Evolutionary conservation across 2,113 vertebrate genomes (phyloP), one percentile per base, ranked within the genome.

Genomic region (Misgurnus mizolepis): DNA sequence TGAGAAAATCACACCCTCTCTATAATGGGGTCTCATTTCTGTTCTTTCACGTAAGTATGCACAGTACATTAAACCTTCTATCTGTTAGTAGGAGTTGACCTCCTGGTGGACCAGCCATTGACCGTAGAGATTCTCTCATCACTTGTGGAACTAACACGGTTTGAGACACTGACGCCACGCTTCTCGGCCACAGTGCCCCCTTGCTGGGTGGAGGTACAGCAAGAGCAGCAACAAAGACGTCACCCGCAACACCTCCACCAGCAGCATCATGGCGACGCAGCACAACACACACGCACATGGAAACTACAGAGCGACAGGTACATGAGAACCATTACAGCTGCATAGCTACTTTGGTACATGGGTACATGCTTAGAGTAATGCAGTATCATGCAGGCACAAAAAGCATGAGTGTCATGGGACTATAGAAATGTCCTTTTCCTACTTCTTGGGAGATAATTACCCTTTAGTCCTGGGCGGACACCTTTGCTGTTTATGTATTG

Each of bases 121-220:
- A 94, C 93, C 43, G 91, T 95, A 60, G 97, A 98, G 90, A 95
- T 92, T 17, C 87, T 99, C 89, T 97, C 95, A 0, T 97, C 96
- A 3, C 87, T 99, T 79, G 96, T 99, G 86, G 98, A 99, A 88
- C 92, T 99, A 85, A 99, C 97, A 0, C 96, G 96, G 76, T 99
- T 99, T 78, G 98, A 99, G 91, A 99, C 98, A 5, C 83, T 99
- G 88, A 99, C 96, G 0, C 98, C 98, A 0, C 95, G 98, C 15
- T 99, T 99, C 91, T 98, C 97, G 11, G 98, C 98, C 76, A 99
- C 98, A 0, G 97, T 99, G 81, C 98, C 98, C 7, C 98, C 97
- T 0, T 99, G 97, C 80, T 99, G 98, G 98, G 96, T 96, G 56
- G 98, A 99, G 89, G 97, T 99, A 0, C 98, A 99, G 79, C 98